Evolutionary conservation across 2,113 vertebrate genomes (phyloP).

Genomic region (Panthera tigris): DNA sequence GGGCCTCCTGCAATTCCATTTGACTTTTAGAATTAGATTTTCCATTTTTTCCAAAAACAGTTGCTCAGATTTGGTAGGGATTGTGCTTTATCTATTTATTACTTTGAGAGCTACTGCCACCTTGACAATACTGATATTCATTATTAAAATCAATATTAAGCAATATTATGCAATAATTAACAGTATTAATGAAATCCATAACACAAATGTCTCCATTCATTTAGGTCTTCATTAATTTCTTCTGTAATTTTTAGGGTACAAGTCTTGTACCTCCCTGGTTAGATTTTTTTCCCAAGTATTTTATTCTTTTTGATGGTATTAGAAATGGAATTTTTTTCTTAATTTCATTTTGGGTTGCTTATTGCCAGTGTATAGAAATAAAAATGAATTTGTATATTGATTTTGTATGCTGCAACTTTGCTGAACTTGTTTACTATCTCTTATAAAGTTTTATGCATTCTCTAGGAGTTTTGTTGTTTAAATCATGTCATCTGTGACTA

Average conservation of each 20-base stretch:
- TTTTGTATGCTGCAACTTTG: not conserved
- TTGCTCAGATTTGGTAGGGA: not conserved
- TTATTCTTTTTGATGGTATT: not conserved
- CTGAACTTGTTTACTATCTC: not conserved
- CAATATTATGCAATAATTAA: not conserved
- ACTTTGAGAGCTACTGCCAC: not conserved
- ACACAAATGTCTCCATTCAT: not conserved
- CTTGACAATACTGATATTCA: not conserved
- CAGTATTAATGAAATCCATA: not conserved
- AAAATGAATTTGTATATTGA: not conserved
- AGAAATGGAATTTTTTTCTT: not conserved
- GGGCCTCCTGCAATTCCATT: not conserved
- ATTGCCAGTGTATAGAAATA: not conserved
- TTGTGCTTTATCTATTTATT: not conserved
- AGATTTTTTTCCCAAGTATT: not conserved
- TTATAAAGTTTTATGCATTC: not conserved
- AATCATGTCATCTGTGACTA: not conserved
- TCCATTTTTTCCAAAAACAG: not conserved
- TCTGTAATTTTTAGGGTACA: not conserved
- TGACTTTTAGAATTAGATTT: not conserved
- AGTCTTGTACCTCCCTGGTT: not conserved
- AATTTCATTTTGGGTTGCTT: not conserved
- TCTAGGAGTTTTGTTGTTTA: not conserved
- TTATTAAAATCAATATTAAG: not conserved
- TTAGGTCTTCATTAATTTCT: not conserved